phyloP scores from a whole-genome alignment of 2,888 invertebrate species.

The Ochropacha duplaris region DNA sequence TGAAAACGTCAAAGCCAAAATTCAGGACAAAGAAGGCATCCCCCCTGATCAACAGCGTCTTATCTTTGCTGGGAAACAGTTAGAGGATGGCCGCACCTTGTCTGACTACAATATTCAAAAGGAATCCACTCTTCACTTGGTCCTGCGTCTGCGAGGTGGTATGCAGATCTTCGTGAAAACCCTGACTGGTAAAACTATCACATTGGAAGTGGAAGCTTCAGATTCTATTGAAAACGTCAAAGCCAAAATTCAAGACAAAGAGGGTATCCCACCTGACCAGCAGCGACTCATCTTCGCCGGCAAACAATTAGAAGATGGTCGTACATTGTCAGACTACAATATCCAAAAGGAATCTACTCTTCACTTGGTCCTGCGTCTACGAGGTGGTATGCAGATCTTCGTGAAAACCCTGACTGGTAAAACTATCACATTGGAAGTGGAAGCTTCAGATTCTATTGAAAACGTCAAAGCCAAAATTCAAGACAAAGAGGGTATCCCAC shows the following conservation, averaged over 20 bases:
- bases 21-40: slow-evolving; percentile 37
- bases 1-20: slow-evolving; percentile 24
- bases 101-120: slow-evolving; percentile 22
- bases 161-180: slow-evolving; percentile 47
- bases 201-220: slow-evolving; percentile 36
- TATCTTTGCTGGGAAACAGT: slow-evolving; percentile 25
- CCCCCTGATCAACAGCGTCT: slow-evolving; percentile 35
- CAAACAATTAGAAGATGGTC: slow-evolving; percentile 41
- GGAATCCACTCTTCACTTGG: slow-evolving; percentile 34
- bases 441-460: too few species aligned
- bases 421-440: too few species aligned
- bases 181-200: slow-evolving; percentile 39
- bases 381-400: slow-evolving; percentile 16
- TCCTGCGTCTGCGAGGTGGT: slow-evolving; percentile 36
- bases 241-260: slow-evolving; percentile 42
- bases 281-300: slow-evolving; percentile 42
- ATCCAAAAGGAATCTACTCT: slow-evolving; percentile 41
- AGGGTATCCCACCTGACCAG: slow-evolving; percentile 41
- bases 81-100: slow-evolving; percentile 19
- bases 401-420: too few species aligned
- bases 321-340: slow-evolving; percentile 37
- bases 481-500: too few species aligned
- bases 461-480: too few species aligned
- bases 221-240: slow-evolving; percentile 43
- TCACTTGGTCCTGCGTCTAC: slow-evolving; percentile 32